Evolutionary conservation across 1,140 invertebrate genomes (phyloP).

Genomic region (Micrasema minimum): DNA sequence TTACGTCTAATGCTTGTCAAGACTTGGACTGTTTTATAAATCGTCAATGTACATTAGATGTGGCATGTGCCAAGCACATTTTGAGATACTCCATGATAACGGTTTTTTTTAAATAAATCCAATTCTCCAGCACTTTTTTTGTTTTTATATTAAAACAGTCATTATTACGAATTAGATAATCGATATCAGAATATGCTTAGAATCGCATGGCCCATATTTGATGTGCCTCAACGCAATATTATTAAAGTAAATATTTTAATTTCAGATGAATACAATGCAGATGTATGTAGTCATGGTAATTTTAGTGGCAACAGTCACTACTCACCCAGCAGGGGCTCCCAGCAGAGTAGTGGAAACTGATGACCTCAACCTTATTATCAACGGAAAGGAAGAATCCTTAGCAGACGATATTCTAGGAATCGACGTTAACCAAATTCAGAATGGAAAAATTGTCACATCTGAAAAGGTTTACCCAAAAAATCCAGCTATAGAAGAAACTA

Average conservation of each 20-base stretch:
- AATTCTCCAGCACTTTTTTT: no score
- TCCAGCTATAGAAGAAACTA: not conserved
- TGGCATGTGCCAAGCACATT: no score
- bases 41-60: no score
- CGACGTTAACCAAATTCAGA: slow-evolving; percentile 30
- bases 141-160: not conserved
- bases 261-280: slow-evolving; percentile 23
- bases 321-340: no score
- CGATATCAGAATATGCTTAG: not conserved
- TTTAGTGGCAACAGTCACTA: slow-evolving; percentile 1
- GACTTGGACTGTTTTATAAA: no score
- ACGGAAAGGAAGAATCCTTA: slow-evolving; percentile 25
- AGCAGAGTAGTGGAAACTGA: slow-evolving; percentile 11
- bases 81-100: no score
- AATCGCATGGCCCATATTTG: not conserved
- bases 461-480: slow-evolving; percentile 34
- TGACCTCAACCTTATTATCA: slow-evolving; percentile 25
- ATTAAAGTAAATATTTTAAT: not conserved
- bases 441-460: slow-evolving; percentile 11
- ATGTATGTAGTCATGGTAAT: slow-evolving; percentile 18
- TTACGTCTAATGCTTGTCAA: no score
- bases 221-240: not conserved
- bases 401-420: slow-evolving; percentile 23
- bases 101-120: no score
- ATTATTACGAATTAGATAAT: not conserved